Evolutionary conservation across 2,797 vertebrate genomes (phyloP), one percentile per base, ranked within the genome.

Genomic region (Paratrypauchen microcephalus): DNA sequence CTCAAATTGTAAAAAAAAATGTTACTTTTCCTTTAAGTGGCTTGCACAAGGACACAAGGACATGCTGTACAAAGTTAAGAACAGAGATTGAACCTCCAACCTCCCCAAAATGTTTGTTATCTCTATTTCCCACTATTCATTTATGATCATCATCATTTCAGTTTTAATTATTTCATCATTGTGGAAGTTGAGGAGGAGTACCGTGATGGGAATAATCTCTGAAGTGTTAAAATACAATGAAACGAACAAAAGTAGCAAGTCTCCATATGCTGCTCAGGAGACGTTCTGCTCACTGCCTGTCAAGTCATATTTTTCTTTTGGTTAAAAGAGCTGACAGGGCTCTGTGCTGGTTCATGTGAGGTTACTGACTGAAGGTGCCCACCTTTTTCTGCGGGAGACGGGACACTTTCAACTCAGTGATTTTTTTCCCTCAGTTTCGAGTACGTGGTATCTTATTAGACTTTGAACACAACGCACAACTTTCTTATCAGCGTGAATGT

Each of bases 351-450:
- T 82, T 82, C 76, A 75, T 67, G 64, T 57, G 71, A 75, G 63
- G 70, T 70, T 66, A 73, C 75, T 77, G 81, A 84, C 77, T 65
- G n/a, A 39, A 73, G 66, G 77, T 80, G 76, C 75, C 76, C 78
- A 86, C 78, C 78, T 75, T 77, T 70, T 68, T 81, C 70, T 75
- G 73, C 69, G 66, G 66, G 56, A 74, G 77, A 76, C 74, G 21
- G 70, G 81, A 63, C 74, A 30, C 4, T 52, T 50, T 7, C 74
- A 75, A 78, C 71, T 65, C 63, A 57, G 47, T 82, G 79, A 87
- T 76, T 85, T 80, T 81, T 71, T 69, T 60, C 47, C 66, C 30
- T 72, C 55, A 54, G 55, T n/a, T 63, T 70, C 56, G 78, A 83
- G 76, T 30, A 50, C 41, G 21, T 48, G 65, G 26, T 64, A 63